Percentiles rank a stretch among this genome's conserved stretches.
Conservation (phyloP, 2,113 vertebrate species). For the Oryzias woworae region DNA sequence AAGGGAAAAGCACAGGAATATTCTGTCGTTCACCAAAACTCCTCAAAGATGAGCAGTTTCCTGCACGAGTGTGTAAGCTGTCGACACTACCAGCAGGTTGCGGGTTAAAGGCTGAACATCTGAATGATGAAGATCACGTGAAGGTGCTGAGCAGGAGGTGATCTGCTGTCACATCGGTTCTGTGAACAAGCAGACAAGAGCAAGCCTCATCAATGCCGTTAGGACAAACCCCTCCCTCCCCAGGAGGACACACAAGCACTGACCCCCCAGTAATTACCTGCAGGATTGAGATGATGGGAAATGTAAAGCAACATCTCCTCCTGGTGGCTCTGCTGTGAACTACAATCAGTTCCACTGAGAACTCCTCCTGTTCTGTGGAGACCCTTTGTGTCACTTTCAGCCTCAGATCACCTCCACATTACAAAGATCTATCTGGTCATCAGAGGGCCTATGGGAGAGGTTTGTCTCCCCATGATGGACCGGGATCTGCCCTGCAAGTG, state of each 20-base stretch:
- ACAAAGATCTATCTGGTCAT: not conserved
- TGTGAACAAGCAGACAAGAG: conserved; percentile 25
- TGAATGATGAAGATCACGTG: conserved; percentile 25
- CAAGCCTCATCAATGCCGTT: conserved; percentile 42
- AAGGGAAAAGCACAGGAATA: not conserved
- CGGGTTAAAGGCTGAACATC: conserved; percentile 16
- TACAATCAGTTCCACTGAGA: conserved; percentile 21
- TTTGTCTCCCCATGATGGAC: no score
- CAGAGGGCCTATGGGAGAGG: no score
- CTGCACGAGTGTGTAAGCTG: conserved; percentile 11
- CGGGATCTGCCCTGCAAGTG: no score
- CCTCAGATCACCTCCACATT: not conserved
- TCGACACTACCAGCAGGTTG: conserved; percentile 24
- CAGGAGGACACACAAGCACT: conserved; percentile 27
- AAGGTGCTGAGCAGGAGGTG: conserved; percentile 23
- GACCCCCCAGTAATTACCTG: conserved; percentile 49
- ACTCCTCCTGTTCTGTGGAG: not conserved
- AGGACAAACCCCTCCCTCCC: conserved; percentile 37
- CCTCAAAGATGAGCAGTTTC: conserved; percentile 1
- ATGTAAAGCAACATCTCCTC: conserved; percentile 69
- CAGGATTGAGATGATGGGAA: conserved; percentile 12
- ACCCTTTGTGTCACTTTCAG: not conserved
- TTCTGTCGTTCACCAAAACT: not conserved
- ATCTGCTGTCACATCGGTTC: conserved; percentile 30
- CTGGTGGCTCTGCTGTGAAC: conserved; percentile 61